Conservation (phyloP, 2,888 invertebrate genomes). For the Drosophila diplacantha region DNA sequence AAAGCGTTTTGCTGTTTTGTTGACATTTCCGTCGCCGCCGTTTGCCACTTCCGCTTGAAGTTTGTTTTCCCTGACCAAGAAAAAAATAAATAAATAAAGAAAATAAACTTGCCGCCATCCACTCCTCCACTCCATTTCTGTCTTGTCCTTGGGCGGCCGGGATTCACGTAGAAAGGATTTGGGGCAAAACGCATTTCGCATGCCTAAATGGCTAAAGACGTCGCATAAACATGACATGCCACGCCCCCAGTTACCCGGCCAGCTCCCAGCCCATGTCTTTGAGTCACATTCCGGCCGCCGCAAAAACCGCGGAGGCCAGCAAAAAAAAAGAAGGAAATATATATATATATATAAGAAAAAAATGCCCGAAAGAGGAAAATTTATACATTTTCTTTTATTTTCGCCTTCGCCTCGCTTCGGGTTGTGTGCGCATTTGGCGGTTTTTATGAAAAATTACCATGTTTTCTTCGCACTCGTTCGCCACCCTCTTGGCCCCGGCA, state of each 20-base stretch:
- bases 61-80: slow-evolving; percentile 51
- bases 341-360: slow-evolving; percentile 3
- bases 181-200: slow-evolving; percentile 64
- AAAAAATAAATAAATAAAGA: slow-evolving; percentile 1
- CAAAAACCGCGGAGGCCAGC: slow-evolving; percentile 60
- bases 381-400: slow-evolving; percentile 48
- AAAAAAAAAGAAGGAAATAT: slow-evolving; percentile 43
- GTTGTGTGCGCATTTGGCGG: slow-evolving; percentile 73
- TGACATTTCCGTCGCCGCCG: slow-evolving; percentile 62
- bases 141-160: slow-evolving; percentile 58
- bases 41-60: slow-evolving; percentile 56
- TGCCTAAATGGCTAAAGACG: slow-evolving; percentile 73
- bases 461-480: slow-evolving; percentile 70
- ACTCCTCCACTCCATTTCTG: slow-evolving; percentile 16
- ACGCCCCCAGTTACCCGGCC: slow-evolving; percentile 41
- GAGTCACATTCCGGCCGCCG: slow-evolving; percentile 52
- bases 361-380: slow-evolving; percentile 9
- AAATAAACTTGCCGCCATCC: slow-evolving; percentile 13
- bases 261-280: slow-evolving; percentile 51
- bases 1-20: slow-evolving; percentile 58
- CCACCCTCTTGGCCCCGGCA: slow-evolving; percentile 12
- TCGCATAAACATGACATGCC: slow-evolving; percentile 66
- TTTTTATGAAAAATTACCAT: slow-evolving; percentile 72
- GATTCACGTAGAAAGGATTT: slow-evolving; percentile 67
- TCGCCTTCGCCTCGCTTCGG: slow-evolving; percentile 55